A percentile compares a stretch with the other conserved stretches of the same genome.
Conservation (phyloP, 1,140 invertebrate genomes). For the Holotrichia oblita region DNA sequence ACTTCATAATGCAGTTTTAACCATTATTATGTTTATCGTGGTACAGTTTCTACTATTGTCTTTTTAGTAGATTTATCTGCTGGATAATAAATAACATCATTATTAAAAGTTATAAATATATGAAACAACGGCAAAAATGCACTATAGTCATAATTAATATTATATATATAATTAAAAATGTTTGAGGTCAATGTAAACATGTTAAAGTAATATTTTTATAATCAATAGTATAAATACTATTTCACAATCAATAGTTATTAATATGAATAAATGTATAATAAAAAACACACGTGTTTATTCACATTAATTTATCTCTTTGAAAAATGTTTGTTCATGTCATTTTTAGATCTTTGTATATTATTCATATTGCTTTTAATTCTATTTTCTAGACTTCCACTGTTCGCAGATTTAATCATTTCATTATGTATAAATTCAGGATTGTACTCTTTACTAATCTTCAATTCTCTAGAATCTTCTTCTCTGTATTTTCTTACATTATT, state of each 20-base stretch:
- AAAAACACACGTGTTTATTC: background rate
- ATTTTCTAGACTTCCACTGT: slow-evolving; percentile 73
- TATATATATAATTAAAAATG: too few species aligned
- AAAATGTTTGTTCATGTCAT: slow-evolving; percentile 78
- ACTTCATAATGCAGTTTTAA: too few species aligned
- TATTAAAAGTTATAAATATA: too few species aligned
- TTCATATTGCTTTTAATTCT: slow-evolving; percentile 84
- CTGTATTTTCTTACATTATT: slow-evolving; percentile 72
- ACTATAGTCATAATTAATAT: too few species aligned
- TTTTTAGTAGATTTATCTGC: too few species aligned
- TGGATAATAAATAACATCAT: too few species aligned
- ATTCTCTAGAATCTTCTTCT: slow-evolving; percentile 71
- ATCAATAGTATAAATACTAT: background rate
- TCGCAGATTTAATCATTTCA: slow-evolving; percentile 74
- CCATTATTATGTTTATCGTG: too few species aligned
- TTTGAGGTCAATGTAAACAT: too few species aligned
- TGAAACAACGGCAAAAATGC: too few species aligned
- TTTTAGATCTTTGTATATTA: slow-evolving; percentile 77
- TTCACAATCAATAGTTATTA: background rate
- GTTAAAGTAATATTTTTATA: too few species aligned
- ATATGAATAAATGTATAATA: background rate
- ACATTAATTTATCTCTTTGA: slow-evolving; percentile 63
- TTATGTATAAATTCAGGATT: slow-evolving; percentile 67
- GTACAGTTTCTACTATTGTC: too few species aligned
- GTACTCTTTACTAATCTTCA: slow-evolving; percentile 61